Percentiles rank a stretch among this genome's conserved stretches.
Evolutionary conservation across 2,888 invertebrate genomes (phyloP).

Genomic region (Xestia ashworthii): DNA sequence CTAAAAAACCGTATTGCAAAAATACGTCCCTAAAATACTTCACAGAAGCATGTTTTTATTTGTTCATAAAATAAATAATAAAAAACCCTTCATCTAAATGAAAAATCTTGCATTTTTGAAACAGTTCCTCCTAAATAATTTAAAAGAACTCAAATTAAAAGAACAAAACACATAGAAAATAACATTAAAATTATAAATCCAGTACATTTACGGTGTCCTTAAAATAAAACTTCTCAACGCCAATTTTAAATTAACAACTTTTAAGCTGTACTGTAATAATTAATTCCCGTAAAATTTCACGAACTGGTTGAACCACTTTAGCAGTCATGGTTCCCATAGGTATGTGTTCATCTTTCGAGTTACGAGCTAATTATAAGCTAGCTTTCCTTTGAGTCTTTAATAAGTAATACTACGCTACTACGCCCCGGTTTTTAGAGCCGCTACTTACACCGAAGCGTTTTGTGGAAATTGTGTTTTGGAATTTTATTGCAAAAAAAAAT

Average conservation of each 20-base stretch:
- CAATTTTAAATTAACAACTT: slow-evolving; percentile 59
- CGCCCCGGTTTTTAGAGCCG: slow-evolving; percentile 68
- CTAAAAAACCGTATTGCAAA: neutral
- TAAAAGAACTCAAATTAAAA: slow-evolving; percentile 6
- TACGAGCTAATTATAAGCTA: slow-evolving; percentile 79
- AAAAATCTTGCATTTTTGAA: too few species aligned
- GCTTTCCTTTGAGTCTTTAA: slow-evolving; percentile 76
- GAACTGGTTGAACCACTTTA: slow-evolving; percentile 58
- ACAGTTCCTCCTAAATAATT: neutral
- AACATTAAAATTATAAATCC: slow-evolving; percentile 34
- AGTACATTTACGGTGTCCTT: slow-evolving; percentile 26
- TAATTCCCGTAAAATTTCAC: slow-evolving; percentile 60
- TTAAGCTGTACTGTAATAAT: slow-evolving; percentile 64
- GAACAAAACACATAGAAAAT: slow-evolving; percentile 33
- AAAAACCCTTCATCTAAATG: neutral
- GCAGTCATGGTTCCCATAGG: slow-evolving; percentile 70
- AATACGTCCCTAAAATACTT: neutral
- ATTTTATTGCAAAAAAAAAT: neutral
- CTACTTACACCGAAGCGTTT: slow-evolving; percentile 68
- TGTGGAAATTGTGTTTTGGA: neutral
- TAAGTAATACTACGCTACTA: slow-evolving; percentile 76
- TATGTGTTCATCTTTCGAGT: slow-evolving; percentile 73
- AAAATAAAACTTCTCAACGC: slow-evolving; percentile 54
- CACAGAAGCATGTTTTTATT: neutral
- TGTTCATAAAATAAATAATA: neutral